Percentiles rank a stretch among this genome's conserved stretches.
Evolutionary conservation across 2,888 invertebrate genomes (phyloP).

Genomic region (Ichneumoninae sp.): DNA sequence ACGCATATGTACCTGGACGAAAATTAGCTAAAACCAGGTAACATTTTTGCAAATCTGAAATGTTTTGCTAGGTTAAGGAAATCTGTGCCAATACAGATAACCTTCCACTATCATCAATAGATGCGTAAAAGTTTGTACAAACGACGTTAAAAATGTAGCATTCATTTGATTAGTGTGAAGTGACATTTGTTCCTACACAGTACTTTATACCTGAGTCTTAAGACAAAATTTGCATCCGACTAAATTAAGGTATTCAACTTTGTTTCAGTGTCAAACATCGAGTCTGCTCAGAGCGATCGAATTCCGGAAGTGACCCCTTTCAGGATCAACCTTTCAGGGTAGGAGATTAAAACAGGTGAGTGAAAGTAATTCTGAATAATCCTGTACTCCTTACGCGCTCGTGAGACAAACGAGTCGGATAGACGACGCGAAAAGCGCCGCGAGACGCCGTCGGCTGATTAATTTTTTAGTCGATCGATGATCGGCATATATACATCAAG

Average conservation of each 20-base stretch:
- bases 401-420: constrained; percentile 16
- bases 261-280: not conserved
- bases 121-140: too few relatives aligned
- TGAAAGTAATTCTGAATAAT: constrained; percentile 21
- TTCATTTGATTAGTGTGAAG: too few relatives aligned
- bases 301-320: not conserved
- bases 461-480: constrained; percentile 46
- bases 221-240: too few relatives aligned
- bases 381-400: constrained; percentile 15
- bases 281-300: not conserved
- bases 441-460: constrained; percentile 42
- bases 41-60: too few relatives aligned
- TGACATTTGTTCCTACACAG: too few relatives aligned
- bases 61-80: too few relatives aligned
- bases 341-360: not conserved
- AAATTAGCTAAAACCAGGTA: too few relatives aligned
- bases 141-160: too few relatives aligned
- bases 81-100: too few relatives aligned
- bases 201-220: too few relatives aligned
- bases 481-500: constrained; percentile 50
- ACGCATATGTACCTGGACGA: too few relatives aligned
- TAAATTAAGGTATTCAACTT: not conserved
- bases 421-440: constrained; percentile 21
- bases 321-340: not conserved
- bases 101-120: too few relatives aligned